Conservation (phyloP, 2,113 vertebrate genomes). For the Calcarius ornatus region DNA sequence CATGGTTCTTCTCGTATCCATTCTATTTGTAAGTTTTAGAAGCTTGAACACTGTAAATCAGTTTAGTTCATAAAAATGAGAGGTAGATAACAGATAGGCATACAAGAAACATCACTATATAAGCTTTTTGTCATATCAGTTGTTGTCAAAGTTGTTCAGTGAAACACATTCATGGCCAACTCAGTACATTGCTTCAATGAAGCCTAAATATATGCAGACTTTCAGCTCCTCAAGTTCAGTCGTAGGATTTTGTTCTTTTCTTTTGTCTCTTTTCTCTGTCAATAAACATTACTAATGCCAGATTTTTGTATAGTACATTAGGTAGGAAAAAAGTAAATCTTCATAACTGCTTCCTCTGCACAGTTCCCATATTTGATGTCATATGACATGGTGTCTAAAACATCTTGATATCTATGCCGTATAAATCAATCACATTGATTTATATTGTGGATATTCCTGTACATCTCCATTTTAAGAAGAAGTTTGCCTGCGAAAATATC, state of each 20-base stretch:
- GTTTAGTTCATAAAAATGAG: not conserved
- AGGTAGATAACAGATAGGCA: not conserved
- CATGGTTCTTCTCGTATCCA: not conserved
- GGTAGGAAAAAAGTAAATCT: not conserved
- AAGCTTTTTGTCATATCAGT: not conserved
- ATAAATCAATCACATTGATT: too few relatives aligned
- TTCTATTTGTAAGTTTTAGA: not conserved
- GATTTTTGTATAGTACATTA: not conserved
- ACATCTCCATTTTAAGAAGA: not conserved
- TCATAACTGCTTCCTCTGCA: not conserved
- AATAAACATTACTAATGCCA: not conserved
- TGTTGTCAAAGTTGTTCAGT: not conserved
- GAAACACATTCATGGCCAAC: not conserved
- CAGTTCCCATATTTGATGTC: not conserved
- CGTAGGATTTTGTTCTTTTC: not conserved
- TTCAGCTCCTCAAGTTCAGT: not conserved
- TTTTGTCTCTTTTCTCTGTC: not conserved
- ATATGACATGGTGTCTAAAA: not conserved
- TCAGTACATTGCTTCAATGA: not conserved
- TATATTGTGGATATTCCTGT: not conserved
- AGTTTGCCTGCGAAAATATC: not conserved
- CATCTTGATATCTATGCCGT: not conserved
- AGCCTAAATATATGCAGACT: not conserved
- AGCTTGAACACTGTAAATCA: constrained; percentile 2
- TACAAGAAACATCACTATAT: not conserved